Percentiles rank a stretch among this genome's conserved stretches.
phyloP scores from a whole-genome alignment of 2,888 invertebrate genomes.

The Athalia cordata region DNA sequence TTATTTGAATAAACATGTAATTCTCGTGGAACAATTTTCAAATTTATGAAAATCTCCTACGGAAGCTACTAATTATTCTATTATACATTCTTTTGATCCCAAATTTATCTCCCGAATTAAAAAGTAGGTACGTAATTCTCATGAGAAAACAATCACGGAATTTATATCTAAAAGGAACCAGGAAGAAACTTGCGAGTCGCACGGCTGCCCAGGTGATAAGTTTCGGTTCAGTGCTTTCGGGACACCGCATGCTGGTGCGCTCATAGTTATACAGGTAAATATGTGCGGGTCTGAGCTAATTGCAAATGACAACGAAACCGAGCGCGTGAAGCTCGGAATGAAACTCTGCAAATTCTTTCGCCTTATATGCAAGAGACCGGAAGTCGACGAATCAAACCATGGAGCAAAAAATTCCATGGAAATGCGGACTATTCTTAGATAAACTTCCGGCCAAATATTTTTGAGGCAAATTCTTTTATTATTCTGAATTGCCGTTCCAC shows the following conservation, averaged over 20 bases:
- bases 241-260: conserved; percentile 21
- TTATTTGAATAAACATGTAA: background rate
- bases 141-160: background rate
- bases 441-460: no score
- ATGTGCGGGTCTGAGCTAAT: conserved; percentile 4
- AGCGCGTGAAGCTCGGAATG: background rate
- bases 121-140: background rate
- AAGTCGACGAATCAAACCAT: background rate
- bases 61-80: no score
- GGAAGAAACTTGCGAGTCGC: conserved; percentile 25
- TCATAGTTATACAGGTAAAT: conserved; percentile 3
- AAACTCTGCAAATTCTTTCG: background rate
- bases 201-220: conserved; percentile 13
- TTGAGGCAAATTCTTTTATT: no score
- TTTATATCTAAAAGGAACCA: conserved; percentile 10
- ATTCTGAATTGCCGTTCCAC: no score
- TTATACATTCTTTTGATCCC: no score
- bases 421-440: background rate
- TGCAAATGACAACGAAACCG: conserved; percentile 1
- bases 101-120: no score
- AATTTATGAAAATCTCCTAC: background rate
- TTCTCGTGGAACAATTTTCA: conserved; percentile 1
- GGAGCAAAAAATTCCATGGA: background rate
- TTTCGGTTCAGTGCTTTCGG: conserved; percentile 27
- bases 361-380: background rate